Conservation (phyloP, 2,113 vertebrate species). For the Phrynocephalus versicolor region DNA sequence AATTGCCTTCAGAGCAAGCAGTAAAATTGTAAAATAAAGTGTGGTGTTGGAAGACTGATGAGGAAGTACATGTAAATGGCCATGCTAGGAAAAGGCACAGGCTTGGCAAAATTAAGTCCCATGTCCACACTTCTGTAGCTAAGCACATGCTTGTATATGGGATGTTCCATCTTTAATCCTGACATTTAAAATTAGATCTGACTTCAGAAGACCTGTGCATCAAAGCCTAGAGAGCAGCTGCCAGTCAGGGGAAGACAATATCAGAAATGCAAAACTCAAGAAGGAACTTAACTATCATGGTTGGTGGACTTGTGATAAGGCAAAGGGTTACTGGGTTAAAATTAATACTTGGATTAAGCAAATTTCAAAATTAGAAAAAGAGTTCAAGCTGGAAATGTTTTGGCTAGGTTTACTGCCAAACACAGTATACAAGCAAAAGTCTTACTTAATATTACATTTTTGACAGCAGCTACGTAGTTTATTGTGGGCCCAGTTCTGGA, state of each 20-base stretch:
- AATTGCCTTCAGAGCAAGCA: conserved; percentile 26
- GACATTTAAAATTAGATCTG: not conserved
- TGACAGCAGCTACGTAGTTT: too few species aligned
- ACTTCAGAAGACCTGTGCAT: not conserved
- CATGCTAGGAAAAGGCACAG: not conserved
- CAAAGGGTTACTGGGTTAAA: too few species aligned
- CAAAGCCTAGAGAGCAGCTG: not conserved
- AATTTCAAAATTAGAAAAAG: too few species aligned
- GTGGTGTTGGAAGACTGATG: not conserved
- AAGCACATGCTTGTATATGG: not conserved
- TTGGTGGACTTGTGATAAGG: too few species aligned
- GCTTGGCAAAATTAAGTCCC: not conserved
- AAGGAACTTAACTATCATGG: too few species aligned
- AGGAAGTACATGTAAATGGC: not conserved
- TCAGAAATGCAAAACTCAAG: not conserved
- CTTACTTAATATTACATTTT: too few species aligned
- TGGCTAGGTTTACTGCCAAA: too few species aligned
- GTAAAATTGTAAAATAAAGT: not conserved
- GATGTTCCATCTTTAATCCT: not conserved
- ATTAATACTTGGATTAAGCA: too few species aligned
- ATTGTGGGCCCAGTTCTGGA: too few species aligned
- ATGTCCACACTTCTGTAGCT: not conserved
- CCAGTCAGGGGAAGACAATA: not conserved
- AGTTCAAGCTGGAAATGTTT: too few species aligned
- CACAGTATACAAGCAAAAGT: too few species aligned